Percentiles rank a stretch among this genome's conserved stretches.
Evolutionary conservation across 2,888 invertebrate genomes (phyloP).

Genomic region (Platypus cylindrus): DNA sequence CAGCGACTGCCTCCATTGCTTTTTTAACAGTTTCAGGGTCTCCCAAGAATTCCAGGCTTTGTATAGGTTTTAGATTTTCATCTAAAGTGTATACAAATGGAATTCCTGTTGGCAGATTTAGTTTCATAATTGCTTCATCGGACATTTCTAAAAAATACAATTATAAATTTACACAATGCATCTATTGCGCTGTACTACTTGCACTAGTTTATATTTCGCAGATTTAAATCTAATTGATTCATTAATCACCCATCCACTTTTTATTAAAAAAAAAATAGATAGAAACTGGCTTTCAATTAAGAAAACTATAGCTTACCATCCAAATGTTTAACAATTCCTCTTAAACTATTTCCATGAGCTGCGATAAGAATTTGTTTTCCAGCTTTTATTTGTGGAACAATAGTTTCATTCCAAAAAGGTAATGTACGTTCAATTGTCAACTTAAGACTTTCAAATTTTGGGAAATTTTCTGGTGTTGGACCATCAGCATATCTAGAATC

Average conservation of each 20-base stretch:
- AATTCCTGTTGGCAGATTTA: constrained; percentile 70
- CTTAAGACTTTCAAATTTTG: constrained; percentile 74
- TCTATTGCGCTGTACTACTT: too few species aligned
- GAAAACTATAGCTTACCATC: constrained; percentile 24
- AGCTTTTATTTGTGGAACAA: constrained; percentile 75
- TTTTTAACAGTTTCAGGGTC: constrained; percentile 66
- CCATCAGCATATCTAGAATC: constrained; percentile 59
- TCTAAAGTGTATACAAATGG: constrained; percentile 69
- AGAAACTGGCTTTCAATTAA: too few species aligned
- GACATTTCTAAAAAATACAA: constrained; percentile 42
- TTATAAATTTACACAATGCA: too few species aligned
- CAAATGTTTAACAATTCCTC: constrained; percentile 76
- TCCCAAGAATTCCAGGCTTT: constrained; percentile 61
- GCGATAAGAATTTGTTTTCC: constrained; percentile 74
- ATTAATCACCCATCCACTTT: too few species aligned
- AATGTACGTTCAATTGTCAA: constrained; percentile 72
- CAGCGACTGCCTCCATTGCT: constrained; percentile 66
- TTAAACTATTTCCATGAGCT: constrained; percentile 78
- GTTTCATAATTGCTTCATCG: constrained; percentile 58
- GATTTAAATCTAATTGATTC: too few species aligned
- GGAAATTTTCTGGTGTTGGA: constrained; percentile 65
- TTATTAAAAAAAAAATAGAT: too few species aligned
- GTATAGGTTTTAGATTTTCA: constrained; percentile 53
- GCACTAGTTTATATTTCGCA: too few species aligned
- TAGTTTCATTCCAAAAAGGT: constrained; percentile 80